Conservation (phyloP, 2,113 vertebrate genomes). For the Capra hircus region DNA sequence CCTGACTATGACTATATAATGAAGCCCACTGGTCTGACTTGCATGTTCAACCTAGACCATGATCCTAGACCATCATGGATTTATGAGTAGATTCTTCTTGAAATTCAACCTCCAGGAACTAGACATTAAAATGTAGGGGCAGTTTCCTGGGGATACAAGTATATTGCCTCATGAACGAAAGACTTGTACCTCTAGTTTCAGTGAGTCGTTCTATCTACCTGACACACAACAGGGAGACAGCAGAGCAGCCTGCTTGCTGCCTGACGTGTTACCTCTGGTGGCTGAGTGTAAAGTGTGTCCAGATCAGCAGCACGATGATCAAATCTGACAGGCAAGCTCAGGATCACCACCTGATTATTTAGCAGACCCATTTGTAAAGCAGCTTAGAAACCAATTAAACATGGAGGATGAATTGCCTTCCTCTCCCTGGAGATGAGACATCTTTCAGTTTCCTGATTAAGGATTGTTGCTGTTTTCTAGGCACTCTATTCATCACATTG, state of each 20-base stretch:
- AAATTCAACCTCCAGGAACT: slow-evolving; percentile 48
- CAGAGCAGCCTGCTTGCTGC: neutral
- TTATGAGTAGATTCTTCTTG: slow-evolving; percentile 48
- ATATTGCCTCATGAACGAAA: neutral
- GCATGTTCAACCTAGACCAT: slow-evolving; percentile 36
- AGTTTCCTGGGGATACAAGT: slow-evolving; percentile 8
- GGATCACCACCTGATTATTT: slow-evolving; percentile 30
- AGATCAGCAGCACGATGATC: neutral
- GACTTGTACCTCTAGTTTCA: slow-evolving; percentile 38
- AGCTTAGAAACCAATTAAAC: slow-evolving; percentile 37
- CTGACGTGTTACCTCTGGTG: neutral
- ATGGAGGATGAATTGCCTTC: neutral
- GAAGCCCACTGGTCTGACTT: slow-evolving; percentile 31
- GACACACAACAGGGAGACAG: neutral
- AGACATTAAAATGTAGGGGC: neutral
- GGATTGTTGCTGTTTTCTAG: slow-evolving; percentile 40
- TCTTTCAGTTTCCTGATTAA: neutral
- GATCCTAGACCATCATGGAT: slow-evolving; percentile 14
- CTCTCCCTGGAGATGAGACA: neutral
- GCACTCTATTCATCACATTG: neutral
- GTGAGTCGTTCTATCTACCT: neutral
- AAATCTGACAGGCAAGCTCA: slow-evolving; percentile 11
- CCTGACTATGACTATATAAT: slow-evolving; percentile 1
- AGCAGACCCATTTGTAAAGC: slow-evolving; percentile 24
- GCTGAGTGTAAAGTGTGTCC: slow-evolving; percentile 3